phyloP scores from a whole-genome alignment of 1,140 invertebrate genomes.

The Pollicipes pollicipes region DNA sequence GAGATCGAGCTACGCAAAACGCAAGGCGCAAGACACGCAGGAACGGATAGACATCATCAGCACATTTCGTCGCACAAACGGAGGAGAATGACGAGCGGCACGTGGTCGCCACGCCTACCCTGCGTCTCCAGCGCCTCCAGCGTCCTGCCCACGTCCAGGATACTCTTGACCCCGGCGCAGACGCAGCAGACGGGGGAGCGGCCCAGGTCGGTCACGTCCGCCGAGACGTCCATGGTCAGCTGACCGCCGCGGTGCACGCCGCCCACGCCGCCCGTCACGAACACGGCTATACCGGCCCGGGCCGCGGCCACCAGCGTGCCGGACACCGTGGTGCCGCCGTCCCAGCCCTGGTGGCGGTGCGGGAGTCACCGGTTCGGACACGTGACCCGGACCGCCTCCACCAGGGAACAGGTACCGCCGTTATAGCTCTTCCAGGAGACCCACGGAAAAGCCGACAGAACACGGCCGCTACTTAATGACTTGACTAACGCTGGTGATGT shows the following conservation, averaged over 20 bases:
- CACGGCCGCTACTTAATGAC: no score
- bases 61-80: no score
- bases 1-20: no score
- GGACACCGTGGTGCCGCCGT: slow-evolving; percentile 91
- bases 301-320: slow-evolving; percentile 76
- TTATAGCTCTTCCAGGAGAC: neutral
- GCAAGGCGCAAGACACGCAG: no score
- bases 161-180: slow-evolving; percentile 91
- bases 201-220: slow-evolving; percentile 81
- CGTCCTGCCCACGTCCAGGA: slow-evolving; percentile 83
- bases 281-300: slow-evolving; percentile 63
- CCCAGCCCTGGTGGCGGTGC: slow-evolving; percentile 35
- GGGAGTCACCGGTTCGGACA: neutral
- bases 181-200: slow-evolving; percentile 71
- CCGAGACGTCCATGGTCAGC: slow-evolving; percentile 74
- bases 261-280: slow-evolving; percentile 81
- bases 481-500: no score
- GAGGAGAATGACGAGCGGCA: no score
- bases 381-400: neutral
- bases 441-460: no score
- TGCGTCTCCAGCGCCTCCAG: slow-evolving; percentile 63
- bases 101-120: no score
- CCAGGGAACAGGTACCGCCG: neutral
- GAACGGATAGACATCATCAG: no score
- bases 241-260: slow-evolving; percentile 84